phyloP scores from a whole-genome alignment of 2,797 vertebrate species.

The Yasuhikotakia modesta region DNA sequence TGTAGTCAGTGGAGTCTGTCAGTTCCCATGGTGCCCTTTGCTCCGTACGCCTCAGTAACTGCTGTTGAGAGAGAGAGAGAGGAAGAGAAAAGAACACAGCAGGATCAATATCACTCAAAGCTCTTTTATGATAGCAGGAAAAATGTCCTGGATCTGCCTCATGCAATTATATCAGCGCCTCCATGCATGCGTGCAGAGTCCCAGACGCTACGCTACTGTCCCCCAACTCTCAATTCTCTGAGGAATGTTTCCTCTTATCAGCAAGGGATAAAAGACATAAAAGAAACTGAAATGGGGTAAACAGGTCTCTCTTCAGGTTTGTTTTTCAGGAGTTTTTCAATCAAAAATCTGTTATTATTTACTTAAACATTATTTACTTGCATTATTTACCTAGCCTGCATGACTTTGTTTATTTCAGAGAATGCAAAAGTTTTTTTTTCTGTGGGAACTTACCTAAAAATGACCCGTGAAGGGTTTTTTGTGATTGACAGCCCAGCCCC shows the following conservation, averaged over 20 bases:
- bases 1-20: not conserved
- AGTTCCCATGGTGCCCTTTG: conserved; percentile 17
- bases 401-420: too few relatives aligned
- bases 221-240: not conserved
- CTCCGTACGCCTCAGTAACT: too few relatives aligned
- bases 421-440: too few relatives aligned
- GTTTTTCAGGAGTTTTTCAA: too few relatives aligned
- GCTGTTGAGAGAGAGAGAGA: not conserved
- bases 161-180: conserved; percentile 71
- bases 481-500: too few relatives aligned
- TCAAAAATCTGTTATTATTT: too few relatives aligned
- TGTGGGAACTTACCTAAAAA: too few relatives aligned
- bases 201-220: not conserved
- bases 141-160: conserved; percentile 82
- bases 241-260: conserved; percentile 17
- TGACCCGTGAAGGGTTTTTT: too few relatives aligned
- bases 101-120: conserved; percentile 75
- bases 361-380: too few relatives aligned
- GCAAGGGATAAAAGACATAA: not conserved
- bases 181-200: not conserved
- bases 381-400: too few relatives aligned
- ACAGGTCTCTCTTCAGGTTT: too few relatives aligned
- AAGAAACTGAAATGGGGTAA: not conserved
- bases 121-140: conserved; percentile 78
- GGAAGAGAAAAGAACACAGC: conserved; percentile 40